Conservation (phyloP, 2,113 vertebrate genomes). For the Holacanthus passer region DNA sequence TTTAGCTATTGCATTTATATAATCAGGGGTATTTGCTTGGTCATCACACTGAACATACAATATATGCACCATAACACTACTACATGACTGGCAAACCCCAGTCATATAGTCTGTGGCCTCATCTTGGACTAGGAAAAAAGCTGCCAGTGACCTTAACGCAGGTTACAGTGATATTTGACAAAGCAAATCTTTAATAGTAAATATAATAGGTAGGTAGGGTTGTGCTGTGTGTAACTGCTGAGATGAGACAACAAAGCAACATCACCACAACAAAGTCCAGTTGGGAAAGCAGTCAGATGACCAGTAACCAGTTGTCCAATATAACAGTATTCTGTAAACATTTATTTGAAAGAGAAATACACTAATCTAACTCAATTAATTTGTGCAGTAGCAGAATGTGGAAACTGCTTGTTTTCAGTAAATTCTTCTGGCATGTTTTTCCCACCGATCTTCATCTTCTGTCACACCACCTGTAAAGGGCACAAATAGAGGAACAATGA, state of each 20-base stretch:
- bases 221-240: not conserved
- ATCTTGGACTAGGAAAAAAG: too few species aligned
- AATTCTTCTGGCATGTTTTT: not conserved
- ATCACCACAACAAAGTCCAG: not conserved
- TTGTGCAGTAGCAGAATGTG: not conserved
- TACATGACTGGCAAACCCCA: too few species aligned
- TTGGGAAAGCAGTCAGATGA: not conserved
- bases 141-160: too few species aligned
- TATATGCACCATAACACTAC: not conserved
- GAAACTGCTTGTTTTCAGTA: not conserved
- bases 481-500: not conserved
- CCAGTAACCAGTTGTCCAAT: not conserved
- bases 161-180: not conserved
- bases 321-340: slow-evolving; percentile 5
- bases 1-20: too few species aligned
- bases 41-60: not conserved
- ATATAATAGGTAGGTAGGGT: not conserved
- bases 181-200: not conserved
- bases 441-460: not conserved
- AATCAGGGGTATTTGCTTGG: not conserved
- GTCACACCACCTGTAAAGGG: not conserved
- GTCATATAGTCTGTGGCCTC: not conserved
- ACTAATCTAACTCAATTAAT: not conserved
- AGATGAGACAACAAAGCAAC: not conserved
- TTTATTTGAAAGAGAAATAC: not conserved